These are phyloP conservation scores for Masnerella sp. DNA, from an alignment of 2,888 invertebrate species.

Conservation along the genomic window DNA sequence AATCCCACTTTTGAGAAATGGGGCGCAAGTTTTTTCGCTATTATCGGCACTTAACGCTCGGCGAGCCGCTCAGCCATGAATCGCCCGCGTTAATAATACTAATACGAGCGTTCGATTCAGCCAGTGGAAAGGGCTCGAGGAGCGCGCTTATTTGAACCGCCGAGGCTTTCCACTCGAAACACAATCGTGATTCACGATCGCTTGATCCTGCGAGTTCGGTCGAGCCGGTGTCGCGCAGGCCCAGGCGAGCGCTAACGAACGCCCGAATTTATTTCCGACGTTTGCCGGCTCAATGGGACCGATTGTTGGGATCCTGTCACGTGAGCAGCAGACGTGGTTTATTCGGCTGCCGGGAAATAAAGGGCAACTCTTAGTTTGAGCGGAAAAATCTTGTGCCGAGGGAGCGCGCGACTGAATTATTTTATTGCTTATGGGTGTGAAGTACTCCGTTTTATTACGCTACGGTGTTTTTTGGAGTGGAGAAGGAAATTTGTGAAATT, in stretches of 20 bases:
- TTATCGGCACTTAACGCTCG: constrained; percentile 58
- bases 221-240: constrained; percentile 47
- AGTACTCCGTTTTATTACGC: no score
- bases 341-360: no score
- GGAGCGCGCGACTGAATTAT: no score
- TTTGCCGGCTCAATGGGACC: no score
- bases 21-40: constrained; percentile 58
- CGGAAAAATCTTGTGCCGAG: no score
- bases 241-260: constrained; percentile 46
- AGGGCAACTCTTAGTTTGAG: no score
- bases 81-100: constrained; percentile 59
- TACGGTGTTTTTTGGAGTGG: no score
- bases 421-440: no score
- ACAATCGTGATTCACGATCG: constrained; percentile 61
- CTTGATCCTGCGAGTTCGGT: constrained; percentile 54
- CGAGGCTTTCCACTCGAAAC: constrained; percentile 61
- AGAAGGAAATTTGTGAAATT: no score
- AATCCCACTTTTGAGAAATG: constrained; percentile 57
- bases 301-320: no score
- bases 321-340: no score
- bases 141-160: constrained; percentile 58
- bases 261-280: constrained; percentile 44
- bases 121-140: constrained; percentile 55
- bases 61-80: constrained; percentile 51
- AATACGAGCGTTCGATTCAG: constrained; percentile 60